Evolutionary conservation across 1,140 invertebrate species (phyloP), one percentile per base, ranked within the genome.

Genomic region (Heterodera carotae): DNA sequence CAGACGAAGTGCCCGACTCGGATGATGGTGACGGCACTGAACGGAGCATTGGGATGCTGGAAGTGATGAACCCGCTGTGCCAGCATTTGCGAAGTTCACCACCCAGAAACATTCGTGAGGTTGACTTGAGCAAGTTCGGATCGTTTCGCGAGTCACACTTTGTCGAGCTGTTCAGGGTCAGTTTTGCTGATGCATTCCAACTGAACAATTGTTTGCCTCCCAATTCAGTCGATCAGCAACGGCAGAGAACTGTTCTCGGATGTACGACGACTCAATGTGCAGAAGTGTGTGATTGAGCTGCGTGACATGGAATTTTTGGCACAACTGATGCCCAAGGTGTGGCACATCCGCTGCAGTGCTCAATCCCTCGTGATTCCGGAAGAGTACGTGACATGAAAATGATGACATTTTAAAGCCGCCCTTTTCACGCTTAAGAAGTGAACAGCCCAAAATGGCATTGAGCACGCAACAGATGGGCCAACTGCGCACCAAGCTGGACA

Each of bases 241-340:
- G 72, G 56, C 36, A 56, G 64, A 62, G 34, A 34, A 15, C 5
- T 74, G 72, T 74, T 74, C 53, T 27, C 27, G n/a, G 72, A 62
- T 18, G 72, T 74, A 27, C 27, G 56, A 59, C 72, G 72, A 25
- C 53, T 74, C 25, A 74, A 74, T 34, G 72, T 74, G 48, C 56
- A 39, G 33, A 64, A 64, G 39, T 74, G 72, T 34, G 72, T 74
- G 25, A 64, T 74, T 10, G 72, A 74, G 59, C 27, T 64, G 36
- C 59, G 59, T 12, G 72, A 74, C 72, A 59, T 74, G 33, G 72
- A 43, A 12, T 74, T 74, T 64, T 56, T 74, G 36, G 72, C 72
- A 31, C 72, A 74, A 36, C 33, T 74, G 64, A 74, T 74, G 72
- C 72, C 72, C 1, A 74, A 74, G 34, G 72, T 74, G 33, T 74